Evolutionary conservation across 2,888 invertebrate genomes (phyloP).

Genomic region (Drosophila nigricruria): DNA sequence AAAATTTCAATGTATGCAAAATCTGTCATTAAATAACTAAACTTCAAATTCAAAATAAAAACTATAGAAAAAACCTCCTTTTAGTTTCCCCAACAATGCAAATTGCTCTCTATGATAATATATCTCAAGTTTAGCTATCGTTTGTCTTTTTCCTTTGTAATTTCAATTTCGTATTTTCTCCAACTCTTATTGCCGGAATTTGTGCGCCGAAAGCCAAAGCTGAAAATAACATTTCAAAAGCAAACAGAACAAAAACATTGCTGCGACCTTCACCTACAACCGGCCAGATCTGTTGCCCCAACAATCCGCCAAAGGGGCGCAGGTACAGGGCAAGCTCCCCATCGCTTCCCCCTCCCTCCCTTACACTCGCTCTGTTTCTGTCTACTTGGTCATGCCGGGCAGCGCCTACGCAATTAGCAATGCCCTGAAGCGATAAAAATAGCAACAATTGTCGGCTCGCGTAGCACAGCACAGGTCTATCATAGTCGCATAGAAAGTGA

Average conservation of each 20-base stretch:
- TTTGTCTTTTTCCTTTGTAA: not conserved
- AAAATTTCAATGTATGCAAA: too few relatives aligned
- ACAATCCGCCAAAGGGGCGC: not conserved
- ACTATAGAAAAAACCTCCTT: too few relatives aligned
- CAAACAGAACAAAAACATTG: conserved; percentile 54
- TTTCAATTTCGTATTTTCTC: conserved; percentile 3
- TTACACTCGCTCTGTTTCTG: not conserved
- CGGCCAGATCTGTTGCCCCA: conserved; percentile 32
- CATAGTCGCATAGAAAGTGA: conserved; percentile 60
- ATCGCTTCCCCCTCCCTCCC: not conserved
- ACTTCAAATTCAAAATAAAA: too few relatives aligned
- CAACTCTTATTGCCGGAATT: not conserved
- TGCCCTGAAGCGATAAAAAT: conserved; percentile 59
- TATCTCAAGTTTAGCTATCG: too few relatives aligned
- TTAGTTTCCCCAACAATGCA: too few relatives aligned
- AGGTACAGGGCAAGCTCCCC: not conserved
- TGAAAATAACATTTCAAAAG: conserved; percentile 55
- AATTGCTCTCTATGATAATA: too few relatives aligned
- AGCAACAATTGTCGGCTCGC: conserved; percentile 49
- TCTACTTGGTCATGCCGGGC: conserved; percentile 68
- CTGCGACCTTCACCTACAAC: conserved; percentile 74
- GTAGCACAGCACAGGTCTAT: conserved; percentile 43
- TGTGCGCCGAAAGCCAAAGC: conserved; percentile 11
- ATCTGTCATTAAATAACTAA: too few relatives aligned
- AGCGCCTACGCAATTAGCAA: conserved; percentile 76